These are phyloP conservation scores for Dasyprocta punctata DNA, from an alignment of 2,113 vertebrate genomes.

Conservation along the genomic window DNA sequence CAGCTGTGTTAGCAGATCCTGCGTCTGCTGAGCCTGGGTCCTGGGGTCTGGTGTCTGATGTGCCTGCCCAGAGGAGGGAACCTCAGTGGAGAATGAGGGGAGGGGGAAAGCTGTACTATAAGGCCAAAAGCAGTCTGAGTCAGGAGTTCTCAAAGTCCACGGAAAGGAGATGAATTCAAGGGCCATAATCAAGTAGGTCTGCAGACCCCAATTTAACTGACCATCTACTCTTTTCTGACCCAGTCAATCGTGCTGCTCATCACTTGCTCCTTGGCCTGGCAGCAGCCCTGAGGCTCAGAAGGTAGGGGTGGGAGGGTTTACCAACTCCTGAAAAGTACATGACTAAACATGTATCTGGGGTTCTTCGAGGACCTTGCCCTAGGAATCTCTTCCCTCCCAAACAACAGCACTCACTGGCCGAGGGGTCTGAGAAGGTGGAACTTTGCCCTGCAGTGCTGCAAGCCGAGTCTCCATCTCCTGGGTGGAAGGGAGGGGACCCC, in stretches of 20 bases:
- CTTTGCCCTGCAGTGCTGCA: conserved; percentile 90
- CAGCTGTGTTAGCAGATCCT: conserved; percentile 93
- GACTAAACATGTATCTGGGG: neutral
- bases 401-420: conserved; percentile 86
- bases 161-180: neutral
- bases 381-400: neutral
- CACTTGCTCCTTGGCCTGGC: conserved; percentile 9
- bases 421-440: conserved; percentile 85
- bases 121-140: neutral
- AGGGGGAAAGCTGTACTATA: neutral
- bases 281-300: conserved; percentile 1
- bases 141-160: conserved; percentile 39
- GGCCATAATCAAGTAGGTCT: neutral
- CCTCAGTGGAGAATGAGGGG: neutral
- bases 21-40: conserved; percentile 90
- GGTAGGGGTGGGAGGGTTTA: neutral
- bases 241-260: neutral
- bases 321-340: neutral
- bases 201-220: neutral
- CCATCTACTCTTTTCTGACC: conserved; percentile 31
- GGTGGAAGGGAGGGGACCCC: conserved; percentile 87
- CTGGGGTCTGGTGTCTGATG: conserved; percentile 89
- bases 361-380: neutral
- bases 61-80: conserved; percentile 83
- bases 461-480: conserved; percentile 93